Evolutionary conservation across 1,140 invertebrate genomes (phyloP).

Genomic region (Papilio aristodemus): DNA sequence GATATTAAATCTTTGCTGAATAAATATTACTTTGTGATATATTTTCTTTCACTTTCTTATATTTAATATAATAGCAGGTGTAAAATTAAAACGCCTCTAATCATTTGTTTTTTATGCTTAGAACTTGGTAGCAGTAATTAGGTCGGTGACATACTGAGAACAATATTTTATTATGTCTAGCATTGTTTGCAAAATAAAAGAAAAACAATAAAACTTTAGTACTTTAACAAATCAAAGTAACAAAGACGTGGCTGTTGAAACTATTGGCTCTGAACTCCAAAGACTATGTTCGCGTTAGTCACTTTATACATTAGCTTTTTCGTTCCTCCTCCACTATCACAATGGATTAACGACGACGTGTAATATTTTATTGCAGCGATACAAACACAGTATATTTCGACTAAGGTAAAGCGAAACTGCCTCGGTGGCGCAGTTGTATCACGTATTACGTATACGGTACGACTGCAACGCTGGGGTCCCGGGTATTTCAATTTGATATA

Average conservation of each 20-base stretch:
- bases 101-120: too few species aligned
- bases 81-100: not conserved
- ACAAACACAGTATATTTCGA: slow-evolving; percentile 49
- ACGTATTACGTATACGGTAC: too few species aligned
- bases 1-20: slow-evolving; percentile 64
- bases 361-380: slow-evolving; percentile 56
- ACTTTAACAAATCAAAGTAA: slow-evolving; percentile 31
- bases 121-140: too few species aligned
- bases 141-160: too few species aligned
- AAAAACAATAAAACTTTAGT: slow-evolving; percentile 7
- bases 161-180: too few species aligned
- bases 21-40: slow-evolving; percentile 39
- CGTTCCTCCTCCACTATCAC: slow-evolving; percentile 45
- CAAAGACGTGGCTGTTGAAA: slow-evolving; percentile 20
- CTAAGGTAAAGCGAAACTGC: slow-evolving; percentile 35
- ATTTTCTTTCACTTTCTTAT: not conserved
- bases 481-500: too few species aligned
- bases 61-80: not conserved
- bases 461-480: too few species aligned
- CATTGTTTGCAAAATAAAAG: not conserved
- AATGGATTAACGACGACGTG: slow-evolving; percentile 63
- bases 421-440: too few species aligned
- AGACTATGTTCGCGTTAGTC: slow-evolving; percentile 46
- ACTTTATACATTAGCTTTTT: slow-evolving; percentile 47
- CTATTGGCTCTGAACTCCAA: slow-evolving; percentile 10